These are phyloP conservation scores for Apodemia duryi DNA, from an alignment of 2,888 invertebrate genomes.

Conservation along the genomic window DNA sequence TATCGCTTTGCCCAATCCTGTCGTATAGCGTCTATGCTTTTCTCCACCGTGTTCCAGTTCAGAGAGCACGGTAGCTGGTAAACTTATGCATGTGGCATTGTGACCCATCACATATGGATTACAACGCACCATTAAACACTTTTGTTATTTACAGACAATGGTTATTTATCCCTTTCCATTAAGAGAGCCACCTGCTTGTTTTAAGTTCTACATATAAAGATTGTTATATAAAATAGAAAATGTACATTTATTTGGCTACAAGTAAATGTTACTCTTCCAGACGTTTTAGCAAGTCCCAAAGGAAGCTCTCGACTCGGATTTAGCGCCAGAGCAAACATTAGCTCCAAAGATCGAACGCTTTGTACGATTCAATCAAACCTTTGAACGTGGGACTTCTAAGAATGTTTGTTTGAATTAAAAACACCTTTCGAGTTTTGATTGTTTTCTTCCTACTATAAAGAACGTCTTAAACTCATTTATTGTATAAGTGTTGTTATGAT, in stretches of 20 bases:
- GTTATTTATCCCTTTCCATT: too few relatives aligned
- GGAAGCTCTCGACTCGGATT: constrained; percentile 41
- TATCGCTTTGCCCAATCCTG: too few relatives aligned
- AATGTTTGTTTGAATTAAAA: constrained; percentile 5
- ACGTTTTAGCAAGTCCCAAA: constrained; percentile 19
- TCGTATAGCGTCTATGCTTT: too few relatives aligned
- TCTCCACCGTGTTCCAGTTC: too few relatives aligned
- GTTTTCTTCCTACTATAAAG: not conserved
- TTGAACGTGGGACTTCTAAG: constrained; percentile 30
- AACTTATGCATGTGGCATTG: too few relatives aligned
- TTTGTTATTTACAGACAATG: too few relatives aligned
- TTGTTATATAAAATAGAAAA: not conserved
- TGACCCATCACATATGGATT: too few relatives aligned
- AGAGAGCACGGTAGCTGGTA: too few relatives aligned
- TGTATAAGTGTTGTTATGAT: too few relatives aligned
- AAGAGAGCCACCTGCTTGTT: too few relatives aligned
- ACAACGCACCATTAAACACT: too few relatives aligned
- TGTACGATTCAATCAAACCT: constrained; percentile 44
- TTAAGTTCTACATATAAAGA: too few relatives aligned
- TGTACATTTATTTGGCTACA: not conserved
- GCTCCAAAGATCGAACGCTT: constrained; percentile 39
- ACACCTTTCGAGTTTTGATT: not conserved
- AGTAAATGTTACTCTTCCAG: constrained; percentile 26
- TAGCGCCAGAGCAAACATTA: constrained; percentile 41
- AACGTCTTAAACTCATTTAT: not conserved